Conservation (phyloP, 2,113 vertebrate genomes). For the Ceyx cyanopectus region DNA sequence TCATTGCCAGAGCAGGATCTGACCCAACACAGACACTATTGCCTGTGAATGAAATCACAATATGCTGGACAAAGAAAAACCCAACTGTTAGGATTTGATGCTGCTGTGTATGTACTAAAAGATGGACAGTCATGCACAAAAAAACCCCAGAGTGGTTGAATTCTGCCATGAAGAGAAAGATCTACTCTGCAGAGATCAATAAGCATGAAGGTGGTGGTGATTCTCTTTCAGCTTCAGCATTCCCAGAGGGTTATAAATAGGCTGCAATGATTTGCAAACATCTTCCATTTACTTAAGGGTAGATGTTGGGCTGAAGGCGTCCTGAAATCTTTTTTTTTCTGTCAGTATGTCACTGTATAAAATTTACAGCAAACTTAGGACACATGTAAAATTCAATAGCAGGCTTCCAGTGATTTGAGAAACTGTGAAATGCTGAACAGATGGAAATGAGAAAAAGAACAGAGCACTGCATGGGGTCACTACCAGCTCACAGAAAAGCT, state of each 20-base stretch:
- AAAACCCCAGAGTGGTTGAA: not conserved
- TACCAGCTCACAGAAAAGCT: not conserved
- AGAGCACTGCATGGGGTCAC: not conserved
- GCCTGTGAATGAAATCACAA: not conserved
- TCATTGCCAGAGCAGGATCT: not conserved
- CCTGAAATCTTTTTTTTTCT: not conserved
- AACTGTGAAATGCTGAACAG: conserved; percentile 21
- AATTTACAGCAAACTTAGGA: not conserved
- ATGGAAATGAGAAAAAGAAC: conserved; percentile 18
- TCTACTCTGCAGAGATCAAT: not conserved
- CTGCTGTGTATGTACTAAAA: not conserved
- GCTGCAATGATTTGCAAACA: not conserved
- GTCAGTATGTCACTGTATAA: not conserved
- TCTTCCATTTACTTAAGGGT: not conserved
- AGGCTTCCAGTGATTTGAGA: conserved; percentile 6
- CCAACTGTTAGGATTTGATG: not conserved
- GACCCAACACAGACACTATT: not conserved
- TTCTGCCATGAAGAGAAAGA: not conserved
- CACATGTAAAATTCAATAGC: conserved; percentile 16
- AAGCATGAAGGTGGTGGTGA: not conserved
- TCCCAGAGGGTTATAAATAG: not conserved
- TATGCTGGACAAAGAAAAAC: not conserved
- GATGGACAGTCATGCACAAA: not conserved
- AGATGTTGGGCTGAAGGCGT: not conserved
- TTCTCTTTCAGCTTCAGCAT: not conserved